Percentiles rank a stretch among this genome's conserved stretches.
Conservation (phyloP, 1,140 invertebrate genomes). For the Bursaphelenchus mucronatus region DNA sequence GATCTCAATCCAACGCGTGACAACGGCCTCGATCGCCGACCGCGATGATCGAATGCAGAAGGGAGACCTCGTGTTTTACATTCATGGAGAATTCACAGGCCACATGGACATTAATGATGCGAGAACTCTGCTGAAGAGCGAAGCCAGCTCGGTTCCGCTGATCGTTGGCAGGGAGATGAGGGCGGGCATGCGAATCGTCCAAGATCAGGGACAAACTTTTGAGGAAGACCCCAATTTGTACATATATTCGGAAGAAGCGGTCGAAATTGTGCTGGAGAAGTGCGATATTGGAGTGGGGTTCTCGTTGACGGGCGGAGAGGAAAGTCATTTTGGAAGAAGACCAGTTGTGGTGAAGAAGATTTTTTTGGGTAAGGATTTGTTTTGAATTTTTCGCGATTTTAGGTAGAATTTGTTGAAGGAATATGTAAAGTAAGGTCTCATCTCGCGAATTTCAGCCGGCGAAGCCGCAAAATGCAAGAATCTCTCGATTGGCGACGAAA, state of each 20-base stretch:
- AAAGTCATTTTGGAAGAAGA: constrained; percentile 25
- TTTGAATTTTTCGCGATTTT: background rate
- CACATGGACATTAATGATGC: constrained; percentile 25
- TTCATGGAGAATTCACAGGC: constrained; percentile 17
- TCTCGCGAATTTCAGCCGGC: constrained; percentile 22
- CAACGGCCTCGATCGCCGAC: constrained; percentile 29
- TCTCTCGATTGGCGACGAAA: constrained; percentile 30
- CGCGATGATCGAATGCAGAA: constrained; percentile 15
- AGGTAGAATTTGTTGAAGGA: constrained; percentile 12
- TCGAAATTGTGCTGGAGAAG: constrained; percentile 22
- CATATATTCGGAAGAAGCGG: constrained; percentile 17
- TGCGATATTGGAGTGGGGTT: constrained; percentile 29
- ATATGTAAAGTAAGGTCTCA: constrained; percentile 5
- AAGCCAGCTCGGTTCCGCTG: constrained; percentile 9
- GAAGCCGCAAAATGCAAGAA: constrained; percentile 27
- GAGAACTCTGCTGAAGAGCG: constrained; percentile 16
- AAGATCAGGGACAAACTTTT: constrained; percentile 9
- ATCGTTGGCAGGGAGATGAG: constrained; percentile 16
- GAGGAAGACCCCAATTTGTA: constrained; percentile 24
- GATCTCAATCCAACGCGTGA: constrained; percentile 22
- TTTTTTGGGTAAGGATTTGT: constrained; percentile 22
- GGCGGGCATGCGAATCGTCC: background rate
- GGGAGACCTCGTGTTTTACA: constrained; percentile 29
- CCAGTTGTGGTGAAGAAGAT: constrained; percentile 37
- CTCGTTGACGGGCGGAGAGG: constrained; percentile 26